These are phyloP conservation scores for Epinotia brunnichana DNA, from an alignment of 2,888 invertebrate species.

Conservation along the genomic window DNA sequence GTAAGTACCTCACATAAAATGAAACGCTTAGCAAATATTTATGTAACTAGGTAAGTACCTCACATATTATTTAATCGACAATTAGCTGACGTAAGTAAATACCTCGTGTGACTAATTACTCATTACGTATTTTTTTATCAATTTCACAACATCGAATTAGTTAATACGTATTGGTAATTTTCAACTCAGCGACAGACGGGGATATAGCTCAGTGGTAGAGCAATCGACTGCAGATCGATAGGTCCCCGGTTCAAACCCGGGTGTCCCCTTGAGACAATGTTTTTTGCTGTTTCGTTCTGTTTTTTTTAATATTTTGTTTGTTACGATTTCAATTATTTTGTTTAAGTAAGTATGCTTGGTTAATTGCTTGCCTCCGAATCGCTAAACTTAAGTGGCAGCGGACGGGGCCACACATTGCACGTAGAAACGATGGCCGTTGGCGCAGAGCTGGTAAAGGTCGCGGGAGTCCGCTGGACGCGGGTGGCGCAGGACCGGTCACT, in stretches of 20 bases:
- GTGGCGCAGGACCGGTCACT: too few species aligned
- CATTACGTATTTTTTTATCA: constrained; percentile 1
- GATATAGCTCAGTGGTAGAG: constrained; percentile 64
- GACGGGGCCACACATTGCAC: too few species aligned
- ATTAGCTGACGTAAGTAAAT: constrained; percentile 13
- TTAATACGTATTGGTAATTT: constrained; percentile 1
- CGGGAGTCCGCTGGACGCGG: too few species aligned
- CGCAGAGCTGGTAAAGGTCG: too few species aligned
- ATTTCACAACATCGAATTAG: background rate
- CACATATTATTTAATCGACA: constrained; percentile 13
- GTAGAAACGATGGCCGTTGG: too few species aligned
- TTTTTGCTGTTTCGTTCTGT: background rate
- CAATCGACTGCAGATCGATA: constrained; percentile 83
- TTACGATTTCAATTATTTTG: too few species aligned
- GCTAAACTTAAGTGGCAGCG: too few species aligned
- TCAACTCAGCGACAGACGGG: constrained; percentile 8
- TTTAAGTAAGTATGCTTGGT: too few species aligned
- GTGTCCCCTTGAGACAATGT: constrained; percentile 45
- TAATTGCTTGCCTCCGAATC: too few species aligned
- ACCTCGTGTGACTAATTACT: background rate
- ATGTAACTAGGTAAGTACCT: background rate
- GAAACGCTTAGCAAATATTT: background rate
- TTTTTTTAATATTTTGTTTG: too few species aligned
- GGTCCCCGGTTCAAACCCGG: constrained; percentile 74
- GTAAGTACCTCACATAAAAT: too few species aligned